Evolutionary conservation across 2,113 vertebrate genomes (phyloP), one percentile per base, ranked within the genome.

Genomic region (Vulpes vulpes): DNA sequence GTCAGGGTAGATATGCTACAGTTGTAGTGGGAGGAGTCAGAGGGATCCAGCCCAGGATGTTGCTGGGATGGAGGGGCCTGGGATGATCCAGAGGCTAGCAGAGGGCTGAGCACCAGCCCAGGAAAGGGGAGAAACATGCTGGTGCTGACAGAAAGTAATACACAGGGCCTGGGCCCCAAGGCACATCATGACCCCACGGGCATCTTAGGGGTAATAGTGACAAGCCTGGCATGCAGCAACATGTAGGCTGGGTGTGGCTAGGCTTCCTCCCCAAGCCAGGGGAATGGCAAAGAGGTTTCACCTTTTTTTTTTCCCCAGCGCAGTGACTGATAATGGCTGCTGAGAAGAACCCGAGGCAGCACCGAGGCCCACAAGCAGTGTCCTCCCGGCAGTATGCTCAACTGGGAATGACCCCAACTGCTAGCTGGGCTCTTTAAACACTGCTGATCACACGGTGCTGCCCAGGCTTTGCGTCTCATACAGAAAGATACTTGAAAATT

Each of bases 341-440:
- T 69, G 19, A 53, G 55, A 78, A 25, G 53, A 3, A 62, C 38
- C 38, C 17, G 20, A 49, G 60, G 19, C n/a, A 51, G 38, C 11
- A 9, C 5, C 0, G 4, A 55, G 43, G 69, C 32, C 60, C 14
- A 43, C 2, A 10, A 59, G n/a, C 83, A 59, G 55, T 0, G 4
- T 60, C 55, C 60, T n/a, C 38, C 17, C 5, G 57, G 19, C 14
- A 2, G 1, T 25, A 67, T 0, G 5, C 11, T 80, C 15, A 55
- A 53, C 30, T 4, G 35, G 49, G 49, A 3, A 0, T 2, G 11
- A 59, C 23, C 49, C 80, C 43, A 38, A 25, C 30, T 55, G 65
- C 76, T 25, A 30, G 55, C 30, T 12, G 20, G 57, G 35, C 51
- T 92, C 71, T 49, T 69, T 23, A 82, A 60, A 78, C 71, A 64